Evolutionary conservation across 2,888 invertebrate genomes (phyloP), one percentile per base, ranked within the genome.

Genomic region (Agelastica alni): DNA sequence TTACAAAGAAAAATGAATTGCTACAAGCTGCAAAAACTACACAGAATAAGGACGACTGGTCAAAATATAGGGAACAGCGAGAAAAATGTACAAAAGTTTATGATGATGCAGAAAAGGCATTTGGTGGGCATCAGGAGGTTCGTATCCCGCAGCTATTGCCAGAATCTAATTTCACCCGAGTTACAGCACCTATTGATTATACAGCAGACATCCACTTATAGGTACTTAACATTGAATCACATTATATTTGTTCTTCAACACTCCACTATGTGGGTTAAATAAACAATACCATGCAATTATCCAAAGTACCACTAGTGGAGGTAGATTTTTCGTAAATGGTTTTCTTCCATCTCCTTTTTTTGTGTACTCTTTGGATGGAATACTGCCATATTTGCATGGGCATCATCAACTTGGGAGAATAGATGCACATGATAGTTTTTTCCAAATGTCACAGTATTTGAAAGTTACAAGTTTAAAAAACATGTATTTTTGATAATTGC

Each of bases 1-100:
- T 83, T 49, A 51, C 59, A 4, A 67, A 62, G 44, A 70, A 70
- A 64, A 78, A 82, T 49, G 80, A 82, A 60, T 75, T 84, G 34
- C 77, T 82, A 63, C 78, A 78, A 30, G 66, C 68, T 26, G 79
- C 80, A 2, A 78, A 78, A 65, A 69, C 66, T 42, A 70, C 75
- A n/a, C 80, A 81, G 60, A 77, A 78, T 45, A 79, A 80, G 54
- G 78, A 79, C 9, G 80, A 82, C 57, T 83, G 83, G 77, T 79
- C 80, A 6, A 77, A 78, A 44, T 84, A 81, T 65, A 80, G 81
- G 66, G 79, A 79, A 37, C 83, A 83, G 64, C 78, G 83, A 39
- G 81, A 82, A 61, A 82, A 81, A 65, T 83, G 84, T 62, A 80
- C 78, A 34, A 77, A 78, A 41, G 74, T 83, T 71, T 82, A 83